Base-by-base conservation (phyloP, 1,140 invertebrate species). In the Meloidogyne chitwoodi region DNA sequence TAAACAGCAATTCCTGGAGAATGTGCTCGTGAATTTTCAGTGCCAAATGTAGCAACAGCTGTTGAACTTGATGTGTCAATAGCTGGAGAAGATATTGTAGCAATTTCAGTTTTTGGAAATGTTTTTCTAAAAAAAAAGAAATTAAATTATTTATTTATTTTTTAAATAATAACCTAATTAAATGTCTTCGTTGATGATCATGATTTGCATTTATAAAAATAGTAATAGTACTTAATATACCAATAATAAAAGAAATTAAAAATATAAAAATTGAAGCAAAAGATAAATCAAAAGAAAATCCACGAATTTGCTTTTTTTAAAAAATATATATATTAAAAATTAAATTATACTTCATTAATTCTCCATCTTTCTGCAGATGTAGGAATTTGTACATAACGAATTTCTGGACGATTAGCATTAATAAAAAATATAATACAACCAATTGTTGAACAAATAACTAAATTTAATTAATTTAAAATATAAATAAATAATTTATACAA, bases 361-460 rank as follows among this genome's bases (percentile, higher is more conserved):
- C 48, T 56, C 70, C 70, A 72, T 24, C 70, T 56, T 16, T 65
- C 71, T 11, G 22, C 71, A 11, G 48, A 29, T 22, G 41, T 73
- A 2, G 71, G 71, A 31, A 73, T 73, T 63, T 73, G 71, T 5
- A 64, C 64, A 38, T 73, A 73, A 19, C 71, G 71, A 31, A 73
- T 73, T 29, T 73, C 71, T 61, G 71, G 71, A 11, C 71, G 71
- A 73, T 73, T 73, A 26, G 71, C 71, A 38, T 73, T 73, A 6
- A 73, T 2, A 34, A 73, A 73, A n/a, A 73, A 73, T 14, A 73
- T 63, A 64, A 27, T 64, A 64, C 61, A 38, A 16, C 71, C 71
- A 34, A 73, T 73, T 8, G 71, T 34, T 29, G 71, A 73, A 22
- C 38, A 73, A 73, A 73, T 64, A 22, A 73, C 71, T 73, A 72